Evolutionary conservation across 2,797 vertebrate species (phyloP).

Genomic region (Halcyon leucocephala): DNA sequence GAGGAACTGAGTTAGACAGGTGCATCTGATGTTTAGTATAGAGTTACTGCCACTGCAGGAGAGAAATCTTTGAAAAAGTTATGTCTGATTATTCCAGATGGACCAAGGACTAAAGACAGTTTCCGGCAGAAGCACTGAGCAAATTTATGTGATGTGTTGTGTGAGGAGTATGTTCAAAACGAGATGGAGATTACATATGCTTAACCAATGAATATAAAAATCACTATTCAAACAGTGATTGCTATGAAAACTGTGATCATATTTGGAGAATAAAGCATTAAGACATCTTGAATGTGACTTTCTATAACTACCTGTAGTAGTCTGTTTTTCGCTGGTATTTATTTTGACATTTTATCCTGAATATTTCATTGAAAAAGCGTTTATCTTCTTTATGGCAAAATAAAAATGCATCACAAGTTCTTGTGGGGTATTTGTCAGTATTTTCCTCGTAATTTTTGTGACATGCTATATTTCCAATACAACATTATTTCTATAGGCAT

Average conservation of each 20-base stretch:
- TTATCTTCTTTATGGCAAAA: background rate
- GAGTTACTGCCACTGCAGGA: background rate
- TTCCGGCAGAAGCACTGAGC: background rate
- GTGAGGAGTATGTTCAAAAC: background rate
- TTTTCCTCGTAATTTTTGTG: constrained; percentile 41
- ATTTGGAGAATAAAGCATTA: background rate
- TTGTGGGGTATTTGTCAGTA: background rate
- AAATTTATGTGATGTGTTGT: background rate
- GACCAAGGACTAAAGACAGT: background rate
- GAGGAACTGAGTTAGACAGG: background rate
- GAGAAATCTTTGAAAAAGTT: background rate
- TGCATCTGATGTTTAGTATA: background rate
- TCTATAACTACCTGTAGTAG: background rate
- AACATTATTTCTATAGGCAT: background rate
- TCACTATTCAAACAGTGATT: background rate
- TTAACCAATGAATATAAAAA: background rate
- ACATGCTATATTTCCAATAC: background rate
- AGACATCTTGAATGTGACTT: background rate
- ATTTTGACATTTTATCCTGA: constrained; percentile 26
- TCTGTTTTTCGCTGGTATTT: constrained; percentile 5
- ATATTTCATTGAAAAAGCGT: background rate
- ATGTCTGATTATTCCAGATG: background rate
- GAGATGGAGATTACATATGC: background rate
- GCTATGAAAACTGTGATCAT: background rate
- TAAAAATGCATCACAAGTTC: background rate